Evolutionary conservation across 2,888 invertebrate species (phyloP).

Genomic region (Bursaphelenchus okinawaensis): DNA sequence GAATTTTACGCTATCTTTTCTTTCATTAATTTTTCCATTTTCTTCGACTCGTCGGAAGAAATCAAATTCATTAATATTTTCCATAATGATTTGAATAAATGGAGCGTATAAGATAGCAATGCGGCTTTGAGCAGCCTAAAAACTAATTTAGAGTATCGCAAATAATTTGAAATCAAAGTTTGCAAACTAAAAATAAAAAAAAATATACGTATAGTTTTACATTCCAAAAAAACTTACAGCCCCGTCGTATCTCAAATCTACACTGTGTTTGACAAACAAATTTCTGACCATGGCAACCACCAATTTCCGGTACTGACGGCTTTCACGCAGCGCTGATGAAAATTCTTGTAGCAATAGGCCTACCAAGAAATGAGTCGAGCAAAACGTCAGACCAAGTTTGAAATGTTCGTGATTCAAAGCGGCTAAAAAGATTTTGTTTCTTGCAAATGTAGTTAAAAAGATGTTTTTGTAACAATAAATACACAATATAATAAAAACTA

Average conservation of each 20-base stretch:
- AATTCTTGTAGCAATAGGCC: slow-evolving; percentile 77
- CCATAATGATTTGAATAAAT: slow-evolving; percentile 79
- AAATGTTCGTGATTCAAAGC: slow-evolving; percentile 58
- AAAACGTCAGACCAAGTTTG: slow-evolving; percentile 73
- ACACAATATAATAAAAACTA: no score
- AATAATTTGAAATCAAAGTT: neutral
- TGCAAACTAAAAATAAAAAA: no score
- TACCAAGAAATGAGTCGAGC: slow-evolving; percentile 82
- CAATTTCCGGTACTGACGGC: slow-evolving; percentile 73
- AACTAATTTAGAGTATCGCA: neutral
- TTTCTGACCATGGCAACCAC: slow-evolving; percentile 77
- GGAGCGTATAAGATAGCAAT: slow-evolving; percentile 86
- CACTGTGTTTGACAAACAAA: slow-evolving; percentile 83
- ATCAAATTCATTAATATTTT: slow-evolving; percentile 73
- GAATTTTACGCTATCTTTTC: slow-evolving; percentile 11
- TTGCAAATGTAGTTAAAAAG: no score
- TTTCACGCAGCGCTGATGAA: slow-evolving; percentile 77
- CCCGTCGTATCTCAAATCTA: slow-evolving; percentile 81
- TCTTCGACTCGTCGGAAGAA: slow-evolving; percentile 2
- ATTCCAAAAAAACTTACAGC: slow-evolving; percentile 63
- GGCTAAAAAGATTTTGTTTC: no score
- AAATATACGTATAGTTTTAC: no score
- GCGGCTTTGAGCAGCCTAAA: slow-evolving; percentile 60
- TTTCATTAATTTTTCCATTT: neutral
- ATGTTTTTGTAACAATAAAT: no score